Conservation (phyloP, 2,797 vertebrate genomes). For the Lerista edwardsae region DNA sequence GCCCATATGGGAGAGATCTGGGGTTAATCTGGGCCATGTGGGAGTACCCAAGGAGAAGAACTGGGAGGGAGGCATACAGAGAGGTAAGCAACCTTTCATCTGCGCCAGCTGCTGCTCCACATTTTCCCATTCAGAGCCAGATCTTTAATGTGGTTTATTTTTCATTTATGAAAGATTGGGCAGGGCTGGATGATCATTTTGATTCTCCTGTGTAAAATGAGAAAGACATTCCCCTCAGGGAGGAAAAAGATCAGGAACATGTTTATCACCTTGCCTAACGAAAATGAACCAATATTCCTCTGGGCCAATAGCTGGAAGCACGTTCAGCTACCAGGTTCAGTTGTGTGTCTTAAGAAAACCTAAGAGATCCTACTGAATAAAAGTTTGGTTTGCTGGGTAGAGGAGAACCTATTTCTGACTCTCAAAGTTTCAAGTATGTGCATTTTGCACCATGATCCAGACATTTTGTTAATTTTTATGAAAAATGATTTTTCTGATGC, state of each 20-base stretch:
- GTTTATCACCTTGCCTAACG: constrained; percentile 57
- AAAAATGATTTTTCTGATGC: background rate
- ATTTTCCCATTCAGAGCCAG: constrained; percentile 21
- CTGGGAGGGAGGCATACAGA: background rate
- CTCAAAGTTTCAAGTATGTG: background rate
- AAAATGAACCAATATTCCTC: constrained; percentile 36
- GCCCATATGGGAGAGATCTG: background rate
- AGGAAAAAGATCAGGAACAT: constrained; percentile 39
- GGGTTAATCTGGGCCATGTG: constrained; percentile 4
- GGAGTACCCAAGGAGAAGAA: background rate
- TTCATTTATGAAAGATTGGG: constrained; percentile 47
- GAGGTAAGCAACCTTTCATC: constrained; percentile 19
- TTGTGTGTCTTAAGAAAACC: background rate
- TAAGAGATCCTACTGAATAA: background rate
- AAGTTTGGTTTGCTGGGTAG: background rate
- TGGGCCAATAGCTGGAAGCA: constrained; percentile 12
- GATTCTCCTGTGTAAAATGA: constrained; percentile 45
- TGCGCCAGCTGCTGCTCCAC: constrained; percentile 22
- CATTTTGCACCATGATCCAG: background rate
- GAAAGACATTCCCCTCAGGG: constrained; percentile 38
- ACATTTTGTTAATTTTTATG: background rate
- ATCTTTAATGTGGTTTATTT: constrained; percentile 49
- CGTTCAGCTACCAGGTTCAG: background rate
- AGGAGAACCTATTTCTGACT: background rate
- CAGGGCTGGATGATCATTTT: constrained; percentile 67